Evolutionary conservation across 2,113 vertebrate species (phyloP).

Genomic region (Capreolus pygargus): DNA sequence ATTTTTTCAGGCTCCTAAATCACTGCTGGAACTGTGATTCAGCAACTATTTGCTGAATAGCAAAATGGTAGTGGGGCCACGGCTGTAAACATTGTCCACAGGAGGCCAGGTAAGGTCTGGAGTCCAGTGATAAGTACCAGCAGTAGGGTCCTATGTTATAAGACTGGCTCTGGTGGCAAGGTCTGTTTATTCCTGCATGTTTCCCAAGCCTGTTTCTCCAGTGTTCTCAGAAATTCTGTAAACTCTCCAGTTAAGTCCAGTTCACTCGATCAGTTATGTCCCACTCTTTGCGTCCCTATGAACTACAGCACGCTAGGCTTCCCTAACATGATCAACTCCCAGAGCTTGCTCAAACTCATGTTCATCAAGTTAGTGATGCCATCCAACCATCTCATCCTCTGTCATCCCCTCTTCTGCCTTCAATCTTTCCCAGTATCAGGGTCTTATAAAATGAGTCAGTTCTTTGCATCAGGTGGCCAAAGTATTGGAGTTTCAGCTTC

Average conservation of each 20-base stretch:
- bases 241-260: not conserved
- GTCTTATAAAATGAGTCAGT: not conserved
- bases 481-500: not conserved
- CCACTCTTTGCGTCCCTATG: not conserved
- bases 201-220: not conserved
- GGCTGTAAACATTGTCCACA: too few species aligned
- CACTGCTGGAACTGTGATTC: not conserved
- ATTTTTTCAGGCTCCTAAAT: not conserved
- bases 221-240: not conserved
- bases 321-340: not conserved
- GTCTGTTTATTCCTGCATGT: not conserved
- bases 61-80: not conserved
- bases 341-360: not conserved
- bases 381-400: not conserved
- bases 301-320: fast-evolving
- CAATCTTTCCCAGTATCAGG: not conserved
- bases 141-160: not conserved
- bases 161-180: not conserved
- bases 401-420: not conserved
- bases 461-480: not conserved
- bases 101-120: not conserved
- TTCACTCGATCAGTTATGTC: not conserved
- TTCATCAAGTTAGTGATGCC: not conserved
- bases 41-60: not conserved
- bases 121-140: not conserved